A percentile compares a stretch with the other conserved stretches of the same genome.
Evolutionary conservation across 2,888 invertebrate genomes (phyloP).

Genomic region (Lycophotia porphyrea): DNA sequence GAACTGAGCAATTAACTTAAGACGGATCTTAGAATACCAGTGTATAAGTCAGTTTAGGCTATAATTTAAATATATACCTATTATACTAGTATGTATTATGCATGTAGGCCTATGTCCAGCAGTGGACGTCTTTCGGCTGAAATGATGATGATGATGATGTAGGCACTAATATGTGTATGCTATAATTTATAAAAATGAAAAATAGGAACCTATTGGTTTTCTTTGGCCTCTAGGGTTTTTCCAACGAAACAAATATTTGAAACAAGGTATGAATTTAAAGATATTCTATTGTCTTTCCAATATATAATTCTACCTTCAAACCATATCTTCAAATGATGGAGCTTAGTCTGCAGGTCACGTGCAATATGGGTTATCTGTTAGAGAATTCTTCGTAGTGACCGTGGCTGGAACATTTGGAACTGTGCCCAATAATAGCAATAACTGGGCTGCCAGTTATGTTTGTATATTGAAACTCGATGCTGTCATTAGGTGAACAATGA

Average conservation of each 20-base stretch:
- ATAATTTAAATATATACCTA: too few species aligned
- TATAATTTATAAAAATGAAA: constrained; percentile 1
- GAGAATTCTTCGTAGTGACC: constrained; percentile 17
- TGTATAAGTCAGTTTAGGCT: too few species aligned
- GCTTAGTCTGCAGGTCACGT: constrained; percentile 41
- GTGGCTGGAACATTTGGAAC: constrained; percentile 38
- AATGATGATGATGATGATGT: too few species aligned
- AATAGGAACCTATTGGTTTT: background rate
- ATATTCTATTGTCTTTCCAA: background rate
- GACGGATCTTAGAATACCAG: background rate
- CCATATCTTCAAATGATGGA: background rate
- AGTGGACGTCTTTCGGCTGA: too few species aligned
- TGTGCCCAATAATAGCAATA: constrained; percentile 35
- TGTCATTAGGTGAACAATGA: constrained; percentile 21
- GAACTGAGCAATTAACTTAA: background rate
- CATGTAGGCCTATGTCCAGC: too few species aligned
- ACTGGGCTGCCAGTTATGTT: constrained; percentile 9
- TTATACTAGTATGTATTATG: too few species aligned
- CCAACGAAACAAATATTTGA: background rate
- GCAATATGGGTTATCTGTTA: constrained; percentile 31
- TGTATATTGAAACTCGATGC: constrained; percentile 36
- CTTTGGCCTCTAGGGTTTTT: background rate
- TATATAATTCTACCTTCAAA: background rate
- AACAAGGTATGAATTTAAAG: background rate
- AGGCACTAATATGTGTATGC: background rate